These are phyloP conservation scores for Delphinus delphis DNA, from an alignment of 2,113 vertebrate species.

Conservation along the genomic window DNA sequence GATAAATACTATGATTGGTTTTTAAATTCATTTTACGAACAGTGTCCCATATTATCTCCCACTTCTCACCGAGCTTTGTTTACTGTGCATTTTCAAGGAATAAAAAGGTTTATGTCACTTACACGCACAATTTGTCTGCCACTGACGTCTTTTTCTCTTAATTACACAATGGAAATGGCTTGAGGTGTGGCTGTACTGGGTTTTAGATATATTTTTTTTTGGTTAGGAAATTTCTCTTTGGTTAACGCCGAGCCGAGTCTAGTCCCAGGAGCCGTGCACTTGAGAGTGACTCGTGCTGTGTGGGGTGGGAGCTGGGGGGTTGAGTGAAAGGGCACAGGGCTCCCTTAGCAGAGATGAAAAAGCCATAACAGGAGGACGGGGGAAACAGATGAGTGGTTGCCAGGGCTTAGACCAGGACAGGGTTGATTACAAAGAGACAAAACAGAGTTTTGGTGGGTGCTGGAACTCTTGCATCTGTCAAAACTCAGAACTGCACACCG, in stretches of 20 bases:
- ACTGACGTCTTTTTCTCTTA: not conserved
- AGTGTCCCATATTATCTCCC: not conserved
- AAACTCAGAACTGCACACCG: not conserved
- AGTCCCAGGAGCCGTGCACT: not conserved
- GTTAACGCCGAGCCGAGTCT: not conserved
- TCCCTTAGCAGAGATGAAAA: not conserved
- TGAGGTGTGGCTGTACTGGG: not conserved
- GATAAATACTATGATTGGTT: accelerated
- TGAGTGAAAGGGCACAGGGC: not conserved
- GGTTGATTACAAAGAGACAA: too few relatives aligned
- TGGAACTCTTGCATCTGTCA: not conserved
- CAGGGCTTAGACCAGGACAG: too few relatives aligned
- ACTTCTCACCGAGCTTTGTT: not conserved
- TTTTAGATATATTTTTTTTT: not conserved
- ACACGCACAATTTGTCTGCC: not conserved
- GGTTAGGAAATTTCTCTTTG: not conserved
- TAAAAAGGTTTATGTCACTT: not conserved
- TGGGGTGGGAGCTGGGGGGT: accelerated
- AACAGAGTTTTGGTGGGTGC: not conserved
- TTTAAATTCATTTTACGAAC: not conserved
- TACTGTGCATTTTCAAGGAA: not conserved
- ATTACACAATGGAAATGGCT: not conserved
- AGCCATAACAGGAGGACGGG: accelerated
- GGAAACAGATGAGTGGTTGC: too few relatives aligned
- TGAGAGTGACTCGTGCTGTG: not conserved